Evolutionary conservation across 2,113 vertebrate genomes (phyloP).

Genomic region (Cyrtonyx montezumae): DNA sequence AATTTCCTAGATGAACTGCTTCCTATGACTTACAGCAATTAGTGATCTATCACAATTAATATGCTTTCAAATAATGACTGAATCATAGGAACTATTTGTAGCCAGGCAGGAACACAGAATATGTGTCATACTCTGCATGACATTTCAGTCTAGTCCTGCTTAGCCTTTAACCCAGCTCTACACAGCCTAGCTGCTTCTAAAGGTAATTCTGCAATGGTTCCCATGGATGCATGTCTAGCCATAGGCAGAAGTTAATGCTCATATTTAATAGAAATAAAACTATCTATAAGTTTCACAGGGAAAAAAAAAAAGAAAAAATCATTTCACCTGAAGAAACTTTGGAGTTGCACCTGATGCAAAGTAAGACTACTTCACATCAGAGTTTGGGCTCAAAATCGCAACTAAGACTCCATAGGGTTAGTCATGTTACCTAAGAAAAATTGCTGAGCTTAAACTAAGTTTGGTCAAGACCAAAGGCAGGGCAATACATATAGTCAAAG

Average conservation of each 20-base stretch:
- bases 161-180: background rate
- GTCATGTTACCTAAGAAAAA: background rate
- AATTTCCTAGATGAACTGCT: background rate
- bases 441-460: background rate
- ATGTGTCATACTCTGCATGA: background rate
- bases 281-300: background rate
- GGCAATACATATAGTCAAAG: background rate
- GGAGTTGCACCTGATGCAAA: background rate
- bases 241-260: background rate
- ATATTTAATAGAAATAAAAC: background rate
- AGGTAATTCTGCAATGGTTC: background rate
- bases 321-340: fast-evolving
- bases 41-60: background rate
- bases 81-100: background rate
- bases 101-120: background rate
- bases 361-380: background rate
- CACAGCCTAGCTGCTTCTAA: background rate
- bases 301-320: background rate
- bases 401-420: background rate
- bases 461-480: background rate
- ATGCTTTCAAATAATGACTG: background rate
- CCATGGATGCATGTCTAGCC: background rate
- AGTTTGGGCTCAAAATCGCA: background rate
- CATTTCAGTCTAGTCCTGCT: background rate
- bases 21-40: background rate